Evolutionary conservation across 2,797 vertebrate genomes (phyloP).

Genomic region (Poeciliopsis paucimaculata): DNA sequence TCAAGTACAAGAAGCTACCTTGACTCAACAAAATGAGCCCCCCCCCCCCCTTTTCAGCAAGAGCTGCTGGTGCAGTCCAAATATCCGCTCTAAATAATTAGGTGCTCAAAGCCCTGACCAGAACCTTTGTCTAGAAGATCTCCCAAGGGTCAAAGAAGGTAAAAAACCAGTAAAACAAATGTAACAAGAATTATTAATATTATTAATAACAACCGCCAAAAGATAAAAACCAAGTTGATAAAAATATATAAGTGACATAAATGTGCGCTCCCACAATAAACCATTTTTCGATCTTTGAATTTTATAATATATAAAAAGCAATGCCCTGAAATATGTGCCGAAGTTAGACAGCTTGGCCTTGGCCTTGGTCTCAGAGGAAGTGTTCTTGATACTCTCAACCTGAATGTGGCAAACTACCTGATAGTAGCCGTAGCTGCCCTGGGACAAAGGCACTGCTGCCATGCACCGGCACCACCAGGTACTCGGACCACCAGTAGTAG

Average conservation of each 20-base stretch:
- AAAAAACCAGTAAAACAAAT: background rate
- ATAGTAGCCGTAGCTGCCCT: no score
- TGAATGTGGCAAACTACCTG: no score
- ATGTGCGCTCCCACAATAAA: no score
- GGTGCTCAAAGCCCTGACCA: background rate
- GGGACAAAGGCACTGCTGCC: no score
- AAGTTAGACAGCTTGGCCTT: no score
- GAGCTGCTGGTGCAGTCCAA: background rate
- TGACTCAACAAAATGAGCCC: background rate
- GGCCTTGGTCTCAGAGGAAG: no score
- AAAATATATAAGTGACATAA: background rate
- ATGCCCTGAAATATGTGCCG: no score
- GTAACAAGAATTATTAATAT: background rate
- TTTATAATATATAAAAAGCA: no score
- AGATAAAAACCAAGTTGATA: background rate
- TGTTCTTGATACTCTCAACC: no score
- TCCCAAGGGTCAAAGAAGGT: background rate
- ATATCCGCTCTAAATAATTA: background rate
- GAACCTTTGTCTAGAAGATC: background rate
- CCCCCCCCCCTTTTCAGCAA: background rate
- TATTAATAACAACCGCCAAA: background rate
- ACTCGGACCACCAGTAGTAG: no score
- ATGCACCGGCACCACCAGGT: no score
- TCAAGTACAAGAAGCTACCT: background rate
- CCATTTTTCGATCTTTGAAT: no score